Evolutionary conservation across 2,797 vertebrate genomes (phyloP), one percentile per base, ranked within the genome.

Genomic region (Gymnoscopelus microlampas): DNA sequence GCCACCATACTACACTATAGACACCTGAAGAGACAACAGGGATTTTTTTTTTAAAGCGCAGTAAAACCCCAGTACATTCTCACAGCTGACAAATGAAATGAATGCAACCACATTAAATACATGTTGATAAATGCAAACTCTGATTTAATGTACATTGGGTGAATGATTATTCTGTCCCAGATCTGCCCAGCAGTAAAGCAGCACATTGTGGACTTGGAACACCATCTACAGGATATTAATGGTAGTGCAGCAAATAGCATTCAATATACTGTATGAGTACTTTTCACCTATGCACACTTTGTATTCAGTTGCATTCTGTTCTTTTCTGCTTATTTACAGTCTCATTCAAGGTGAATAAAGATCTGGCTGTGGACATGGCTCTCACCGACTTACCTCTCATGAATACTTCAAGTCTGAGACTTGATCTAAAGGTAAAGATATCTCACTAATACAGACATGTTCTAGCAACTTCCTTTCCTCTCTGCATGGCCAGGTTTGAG

Each of bases 351-450:
- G 66, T 94, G 49, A 70, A 77, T 76, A 9, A 70, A 19, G 64
- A 74, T 70, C 23, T 95, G 3, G 61, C 59, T 47, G 6, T 95
- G 63, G 85, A 92, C n/a, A n/a, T 93, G 59, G 81, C 88, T 78
- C 91, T 95, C 59, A 89, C 80, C 0, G 67, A 19, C 24, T 1
- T 7, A 5, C 92, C 92, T 1, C 1, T 73, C 3, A 13, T 92
- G 3, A 7, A 65, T n/a, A 19, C 60, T 44, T 81, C 78, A 47
- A 81, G 71, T 68, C 39, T 93, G 60, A 88, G 79, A 56, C 56
- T 94, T 56, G 85, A 88, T 47, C 60, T 94, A 1, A 94, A 91
- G 91, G 93, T 94, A 72, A 73, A 24, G 1, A 15, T 2, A 57
- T 29, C 10, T 49, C 3, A 32, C 32, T 32, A 32, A 32, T 39